phyloP scores from a whole-genome alignment of 1,140 invertebrate genomes.

The Drosophila suzukii region DNA sequence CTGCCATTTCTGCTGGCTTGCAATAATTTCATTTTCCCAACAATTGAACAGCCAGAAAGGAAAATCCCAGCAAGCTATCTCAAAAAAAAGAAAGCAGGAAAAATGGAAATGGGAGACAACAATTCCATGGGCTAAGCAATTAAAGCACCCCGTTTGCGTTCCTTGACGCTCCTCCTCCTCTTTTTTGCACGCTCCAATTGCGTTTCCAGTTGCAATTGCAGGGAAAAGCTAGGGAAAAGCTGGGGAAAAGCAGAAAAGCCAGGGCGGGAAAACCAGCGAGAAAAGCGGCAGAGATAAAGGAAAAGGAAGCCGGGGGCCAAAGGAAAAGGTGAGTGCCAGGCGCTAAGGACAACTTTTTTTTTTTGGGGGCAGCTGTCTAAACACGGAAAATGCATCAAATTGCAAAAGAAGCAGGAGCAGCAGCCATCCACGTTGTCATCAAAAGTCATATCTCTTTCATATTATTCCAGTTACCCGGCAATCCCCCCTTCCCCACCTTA shows the following conservation, averaged over 20 bases:
- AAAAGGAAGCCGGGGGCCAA: neutral
- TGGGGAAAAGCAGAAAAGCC: neutral
- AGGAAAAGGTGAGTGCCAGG: constrained; percentile 18
- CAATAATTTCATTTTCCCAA: constrained; percentile 69
- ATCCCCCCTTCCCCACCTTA: too few relatives aligned
- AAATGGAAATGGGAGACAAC: constrained; percentile 14
- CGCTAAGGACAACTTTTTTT: constrained; percentile 19
- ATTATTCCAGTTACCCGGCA: constrained; percentile 50
- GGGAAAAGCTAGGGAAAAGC: constrained; percentile 1
- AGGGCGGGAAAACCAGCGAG: neutral
- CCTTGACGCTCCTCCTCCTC: constrained; percentile 9
- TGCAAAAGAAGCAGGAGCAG: constrained; percentile 23
- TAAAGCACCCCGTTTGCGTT: constrained; percentile 37
- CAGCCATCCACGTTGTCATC: constrained; percentile 49
- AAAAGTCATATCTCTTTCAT: constrained; percentile 78
- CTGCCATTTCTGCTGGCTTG: constrained; percentile 53
- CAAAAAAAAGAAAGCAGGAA: neutral
- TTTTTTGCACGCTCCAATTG: constrained; percentile 40
- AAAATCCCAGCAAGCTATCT: constrained; percentile 19
- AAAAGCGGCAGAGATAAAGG: neutral
- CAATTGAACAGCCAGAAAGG: constrained; percentile 58
- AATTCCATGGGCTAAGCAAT: constrained; percentile 43
- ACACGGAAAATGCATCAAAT: constrained; percentile 72
- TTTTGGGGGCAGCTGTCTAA: constrained; percentile 63
- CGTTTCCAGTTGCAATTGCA: constrained; percentile 41